A percentile compares a stretch with the other conserved stretches of the same genome.
These are phyloP conservation scores for Acrocephalus kingi DNA, from an alignment of 2,113 vertebrate species.

Conservation along the genomic window DNA sequence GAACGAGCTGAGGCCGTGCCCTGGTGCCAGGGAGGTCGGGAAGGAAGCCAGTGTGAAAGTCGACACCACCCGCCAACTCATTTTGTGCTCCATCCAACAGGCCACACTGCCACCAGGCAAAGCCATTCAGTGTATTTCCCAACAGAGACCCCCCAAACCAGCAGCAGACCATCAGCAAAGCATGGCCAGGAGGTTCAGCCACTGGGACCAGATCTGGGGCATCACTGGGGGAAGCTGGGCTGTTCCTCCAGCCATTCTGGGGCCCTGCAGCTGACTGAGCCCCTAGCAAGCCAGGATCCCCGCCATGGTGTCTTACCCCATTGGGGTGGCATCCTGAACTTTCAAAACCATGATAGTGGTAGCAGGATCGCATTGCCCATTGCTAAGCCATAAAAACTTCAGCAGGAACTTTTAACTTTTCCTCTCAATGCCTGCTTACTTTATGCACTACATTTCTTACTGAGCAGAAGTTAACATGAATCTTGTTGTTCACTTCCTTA, in stretches of 20 bases:
- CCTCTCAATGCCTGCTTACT: background rate
- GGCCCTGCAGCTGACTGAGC: background rate
- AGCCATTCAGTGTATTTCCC: background rate
- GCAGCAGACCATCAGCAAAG: accelerated
- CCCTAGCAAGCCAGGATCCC: accelerated
- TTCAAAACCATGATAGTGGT: background rate
- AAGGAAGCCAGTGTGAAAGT: background rate
- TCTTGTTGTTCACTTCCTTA: background rate
- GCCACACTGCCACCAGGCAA: background rate
- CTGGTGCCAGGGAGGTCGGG: background rate
- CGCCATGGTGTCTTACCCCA: background rate
- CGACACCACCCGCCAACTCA: background rate
- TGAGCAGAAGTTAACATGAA: background rate
- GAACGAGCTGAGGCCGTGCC: background rate
- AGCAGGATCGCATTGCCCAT: background rate
- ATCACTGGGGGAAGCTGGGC: accelerated
- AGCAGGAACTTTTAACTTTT: background rate
- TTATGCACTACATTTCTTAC: background rate
- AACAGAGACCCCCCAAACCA: background rate
- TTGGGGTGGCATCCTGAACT: background rate
- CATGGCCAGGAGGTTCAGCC: accelerated
- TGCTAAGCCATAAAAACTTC: background rate
- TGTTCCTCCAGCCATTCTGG: accelerated
- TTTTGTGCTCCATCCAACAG: background rate
- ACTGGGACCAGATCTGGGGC: background rate